These are phyloP conservation scores for Nothura maculosa DNA, from an alignment of 2,797 vertebrate species.

Conservation along the genomic window DNA sequence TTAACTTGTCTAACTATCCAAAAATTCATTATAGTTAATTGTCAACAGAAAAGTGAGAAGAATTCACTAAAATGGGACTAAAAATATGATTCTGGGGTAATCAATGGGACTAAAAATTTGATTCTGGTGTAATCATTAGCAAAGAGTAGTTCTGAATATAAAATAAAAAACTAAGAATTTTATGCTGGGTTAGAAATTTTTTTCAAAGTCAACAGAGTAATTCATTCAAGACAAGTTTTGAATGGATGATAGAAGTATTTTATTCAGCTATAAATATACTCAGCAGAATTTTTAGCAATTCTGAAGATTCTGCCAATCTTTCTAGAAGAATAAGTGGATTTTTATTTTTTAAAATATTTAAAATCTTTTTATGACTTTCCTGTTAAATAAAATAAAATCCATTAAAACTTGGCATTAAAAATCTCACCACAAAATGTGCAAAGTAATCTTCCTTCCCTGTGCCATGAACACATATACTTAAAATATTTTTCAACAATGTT, in stretches of 20 bases:
- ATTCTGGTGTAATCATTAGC: background rate
- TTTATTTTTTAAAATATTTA: background rate
- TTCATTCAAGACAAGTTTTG: background rate
- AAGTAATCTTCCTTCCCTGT: background rate
- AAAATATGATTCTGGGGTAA: background rate
- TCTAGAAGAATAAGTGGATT: background rate
- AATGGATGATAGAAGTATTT: background rate
- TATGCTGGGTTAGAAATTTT: background rate
- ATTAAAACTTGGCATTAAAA: background rate
- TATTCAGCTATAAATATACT: background rate
- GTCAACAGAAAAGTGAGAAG: background rate
- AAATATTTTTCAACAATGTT: background rate
- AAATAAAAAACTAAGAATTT: background rate
- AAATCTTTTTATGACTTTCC: background rate
- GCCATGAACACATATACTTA: background rate
- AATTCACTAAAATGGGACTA: rapidly evolving
- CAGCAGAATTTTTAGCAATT: background rate
- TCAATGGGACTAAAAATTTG: background rate
- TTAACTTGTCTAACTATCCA: background rate
- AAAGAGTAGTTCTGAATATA: background rate
- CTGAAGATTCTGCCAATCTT: background rate
- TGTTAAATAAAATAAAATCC: background rate
- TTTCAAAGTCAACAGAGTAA: background rate
- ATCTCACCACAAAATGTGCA: background rate
- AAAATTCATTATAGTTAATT: background rate